Evolutionary conservation across 2,797 vertebrate species (phyloP).

Genomic region (Sebastes variabilis): DNA sequence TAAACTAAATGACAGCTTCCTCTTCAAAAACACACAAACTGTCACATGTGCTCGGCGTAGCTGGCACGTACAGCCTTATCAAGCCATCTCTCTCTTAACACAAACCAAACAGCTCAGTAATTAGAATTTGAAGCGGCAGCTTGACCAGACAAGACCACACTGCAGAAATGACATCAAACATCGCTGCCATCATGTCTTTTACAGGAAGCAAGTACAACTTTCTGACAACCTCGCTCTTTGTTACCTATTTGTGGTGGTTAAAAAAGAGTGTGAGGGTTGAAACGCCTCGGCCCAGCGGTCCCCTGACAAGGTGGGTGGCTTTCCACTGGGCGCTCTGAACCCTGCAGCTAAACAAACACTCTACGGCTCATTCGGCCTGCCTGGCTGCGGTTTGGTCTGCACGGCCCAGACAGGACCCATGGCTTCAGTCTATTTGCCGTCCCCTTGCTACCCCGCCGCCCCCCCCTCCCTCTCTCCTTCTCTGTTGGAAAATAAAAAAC

Average conservation of each 20-base stretch:
- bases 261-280: slow-evolving; percentile 57
- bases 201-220: slow-evolving; percentile 48
- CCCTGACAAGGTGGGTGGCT: slow-evolving; percentile 84
- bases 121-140: slow-evolving; percentile 28
- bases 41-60: slow-evolving; percentile 26
- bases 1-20: slow-evolving; percentile 64
- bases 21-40: slow-evolving; percentile 54
- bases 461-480: slow-evolving; percentile 20
- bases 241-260: slow-evolving; percentile 35
- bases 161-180: slow-evolving; percentile 47
- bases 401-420: slow-evolving; percentile 63
- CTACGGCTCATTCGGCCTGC: slow-evolving; percentile 69
- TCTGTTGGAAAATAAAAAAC: slow-evolving; percentile 67
- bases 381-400: slow-evolving; percentile 66
- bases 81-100: slow-evolving; percentile 36
- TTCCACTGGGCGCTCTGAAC: slow-evolving; percentile 72
- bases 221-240: slow-evolving; percentile 43
- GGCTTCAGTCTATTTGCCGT: slow-evolving; percentile 78
- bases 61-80: slow-evolving; percentile 40
- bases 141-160: slow-evolving; percentile 49
- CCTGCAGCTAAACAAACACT: slow-evolving; percentile 83
- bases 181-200: slow-evolving; percentile 33
- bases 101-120: slow-evolving; percentile 35
- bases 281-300: slow-evolving; percentile 62
- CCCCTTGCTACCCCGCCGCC: slow-evolving; percentile 35